Evolutionary conservation across 2,888 invertebrate species (phyloP), one percentile per base, ranked within the genome.

Genomic region (Gastrophysa polygoni): DNA sequence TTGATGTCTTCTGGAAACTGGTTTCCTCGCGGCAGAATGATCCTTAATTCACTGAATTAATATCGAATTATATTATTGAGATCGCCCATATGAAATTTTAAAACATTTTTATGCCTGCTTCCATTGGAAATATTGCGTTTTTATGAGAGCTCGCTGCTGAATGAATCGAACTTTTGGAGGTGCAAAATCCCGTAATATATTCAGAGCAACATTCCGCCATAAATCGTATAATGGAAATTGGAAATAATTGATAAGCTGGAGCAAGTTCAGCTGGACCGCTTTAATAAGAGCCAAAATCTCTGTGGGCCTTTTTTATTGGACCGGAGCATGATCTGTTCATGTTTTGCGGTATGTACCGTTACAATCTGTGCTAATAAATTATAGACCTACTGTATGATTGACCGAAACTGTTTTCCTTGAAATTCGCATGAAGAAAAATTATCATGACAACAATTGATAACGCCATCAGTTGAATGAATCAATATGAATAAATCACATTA

Each of bases 11-110:
- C 57, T 44, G 46, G 64, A 68, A 74, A 75, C 75, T 73, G 71
- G 75, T 75, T 73, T 64, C 64, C 62, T 67, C 66, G 64, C 66
- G 67, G 68, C 71, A 59, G 73, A 74, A 73, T 72, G 72, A 73
- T 67, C 59, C 70, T 74, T 76, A 75, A 77, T 75, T 75, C 75
- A 73, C 69, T 75, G 77, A 76, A 70, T 77, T 77, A 77, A 75
- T 76, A 64, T 63, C 66, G 74, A 72, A 75, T 77, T 73, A 71
- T 72, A 71, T 74, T 71, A 73, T 71, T 68, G 70, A 70, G 68
- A 73, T 73, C 68, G 71, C 67, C 67, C 64, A 66, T 71, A 74
- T 72, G 70, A 73, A 75, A 71, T 72, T 72, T 69, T 61, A 73
- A 73, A 68, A 68, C 63, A 71, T 69, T 71, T 70, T 72, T 71